These are phyloP conservation scores for Sapayoa aenigma DNA, from an alignment of 2,113 vertebrate genomes.

Conservation along the genomic window DNA sequence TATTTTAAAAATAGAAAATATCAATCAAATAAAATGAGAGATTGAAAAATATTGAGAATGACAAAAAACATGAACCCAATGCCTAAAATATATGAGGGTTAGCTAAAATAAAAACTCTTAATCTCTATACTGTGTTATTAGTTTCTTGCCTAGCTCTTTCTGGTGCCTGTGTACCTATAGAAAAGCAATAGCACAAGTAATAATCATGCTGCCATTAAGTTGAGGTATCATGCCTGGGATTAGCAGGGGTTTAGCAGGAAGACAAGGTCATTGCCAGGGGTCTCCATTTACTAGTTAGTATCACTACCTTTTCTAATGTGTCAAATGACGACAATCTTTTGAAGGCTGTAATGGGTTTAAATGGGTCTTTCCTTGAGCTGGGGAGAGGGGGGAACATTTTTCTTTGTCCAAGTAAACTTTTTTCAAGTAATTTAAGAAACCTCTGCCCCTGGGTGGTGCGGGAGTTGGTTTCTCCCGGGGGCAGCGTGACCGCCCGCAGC, in stretches of 20 bases:
- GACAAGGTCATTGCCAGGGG: slow-evolving; percentile 73
- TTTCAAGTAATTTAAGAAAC: too few relatives aligned
- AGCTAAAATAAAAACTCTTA: slow-evolving; percentile 47
- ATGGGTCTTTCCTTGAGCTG: too few relatives aligned
- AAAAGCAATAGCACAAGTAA: slow-evolving; percentile 46
- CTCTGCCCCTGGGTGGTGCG: too few relatives aligned
- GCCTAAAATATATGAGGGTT: neutral
- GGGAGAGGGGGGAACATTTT: too few relatives aligned
- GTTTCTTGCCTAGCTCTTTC: slow-evolving; percentile 34
- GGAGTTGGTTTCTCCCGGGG: too few relatives aligned
- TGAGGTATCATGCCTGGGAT: slow-evolving; percentile 59
- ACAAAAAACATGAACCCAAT: neutral
- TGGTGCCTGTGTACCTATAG: neutral
- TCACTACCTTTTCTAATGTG: slow-evolving; percentile 59
- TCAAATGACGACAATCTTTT: slow-evolving; percentile 67
- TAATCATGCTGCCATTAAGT: slow-evolving; percentile 65
- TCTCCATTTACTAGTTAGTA: slow-evolving; percentile 69
- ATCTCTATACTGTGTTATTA: slow-evolving; percentile 2
- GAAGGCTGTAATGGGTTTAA: too few relatives aligned
- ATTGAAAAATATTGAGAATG: neutral
- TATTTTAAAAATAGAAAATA: neutral
- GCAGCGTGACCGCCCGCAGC: too few relatives aligned
- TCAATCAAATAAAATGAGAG: neutral
- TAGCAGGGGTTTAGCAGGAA: slow-evolving; percentile 62
- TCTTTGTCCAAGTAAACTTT: too few relatives aligned